These are phyloP conservation scores for Oryzias javanicus DNA, from an alignment of 2,113 vertebrate species.

Conservation along the genomic window DNA sequence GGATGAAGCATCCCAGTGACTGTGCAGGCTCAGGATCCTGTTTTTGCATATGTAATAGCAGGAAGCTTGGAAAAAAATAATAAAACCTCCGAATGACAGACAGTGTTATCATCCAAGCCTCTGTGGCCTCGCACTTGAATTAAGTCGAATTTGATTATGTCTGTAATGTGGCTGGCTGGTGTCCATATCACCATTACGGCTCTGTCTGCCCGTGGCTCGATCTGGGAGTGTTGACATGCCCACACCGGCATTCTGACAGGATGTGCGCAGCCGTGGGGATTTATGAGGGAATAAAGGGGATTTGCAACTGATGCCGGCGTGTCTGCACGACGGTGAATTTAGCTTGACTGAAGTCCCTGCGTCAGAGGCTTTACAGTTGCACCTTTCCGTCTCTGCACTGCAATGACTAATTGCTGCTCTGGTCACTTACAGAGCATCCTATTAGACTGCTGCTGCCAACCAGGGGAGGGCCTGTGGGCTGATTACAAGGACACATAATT, in stretches of 20 bases:
- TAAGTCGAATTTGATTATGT: slow-evolving; percentile 70
- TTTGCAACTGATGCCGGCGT: slow-evolving; percentile 70
- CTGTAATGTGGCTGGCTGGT: slow-evolving; percentile 55
- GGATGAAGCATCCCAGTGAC: slow-evolving; percentile 29
- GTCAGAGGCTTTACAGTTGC: slow-evolving; percentile 61
- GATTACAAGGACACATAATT: slow-evolving; percentile 43
- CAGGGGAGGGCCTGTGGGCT: slow-evolving; percentile 28
- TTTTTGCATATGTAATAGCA: slow-evolving; percentile 31
- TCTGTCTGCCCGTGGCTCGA: slow-evolving; percentile 36
- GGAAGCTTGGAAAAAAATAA: slow-evolving; percentile 6
- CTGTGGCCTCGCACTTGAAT: slow-evolving; percentile 52
- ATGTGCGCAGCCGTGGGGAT: slow-evolving; percentile 66
- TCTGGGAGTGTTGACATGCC: slow-evolving; percentile 58
- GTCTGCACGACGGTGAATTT: slow-evolving; percentile 51
- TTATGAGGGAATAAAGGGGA: slow-evolving; percentile 76
- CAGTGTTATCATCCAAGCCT: slow-evolving; percentile 44
- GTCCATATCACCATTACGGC: slow-evolving; percentile 42
- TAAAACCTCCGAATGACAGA: slow-evolving; percentile 35
- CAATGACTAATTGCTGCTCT: slow-evolving; percentile 69
- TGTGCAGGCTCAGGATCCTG: slow-evolving; percentile 4
- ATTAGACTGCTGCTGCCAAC: slow-evolving; percentile 32
- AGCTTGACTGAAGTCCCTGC: slow-evolving; percentile 57
- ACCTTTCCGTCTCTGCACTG: slow-evolving; percentile 54
- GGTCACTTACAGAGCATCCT: slow-evolving; percentile 44
- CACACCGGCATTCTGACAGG: slow-evolving; percentile 63